Conservation (phyloP, 2,888 invertebrate species). For the Torymus tubicola region DNA sequence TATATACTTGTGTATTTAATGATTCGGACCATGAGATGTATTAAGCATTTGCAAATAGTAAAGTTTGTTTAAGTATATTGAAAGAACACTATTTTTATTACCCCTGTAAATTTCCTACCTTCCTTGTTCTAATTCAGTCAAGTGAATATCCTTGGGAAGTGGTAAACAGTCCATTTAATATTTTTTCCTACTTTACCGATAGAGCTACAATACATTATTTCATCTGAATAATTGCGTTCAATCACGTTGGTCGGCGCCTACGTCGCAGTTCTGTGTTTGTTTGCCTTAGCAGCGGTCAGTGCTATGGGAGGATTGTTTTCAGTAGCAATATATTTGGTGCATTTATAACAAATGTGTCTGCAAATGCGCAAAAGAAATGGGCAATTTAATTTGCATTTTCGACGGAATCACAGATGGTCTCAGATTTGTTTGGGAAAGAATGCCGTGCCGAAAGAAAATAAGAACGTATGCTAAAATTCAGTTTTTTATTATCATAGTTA, state of each 20-base stretch:
- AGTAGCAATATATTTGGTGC: conserved; percentile 13
- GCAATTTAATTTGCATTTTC: not conserved
- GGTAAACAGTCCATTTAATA: too few relatives aligned
- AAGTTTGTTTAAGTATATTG: conserved; percentile 56
- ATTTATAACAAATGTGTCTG: conserved; percentile 43
- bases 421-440: conserved; percentile 6
- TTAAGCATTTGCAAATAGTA: conserved; percentile 53
- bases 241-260: conserved; percentile 40
- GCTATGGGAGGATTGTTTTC: conserved; percentile 39
- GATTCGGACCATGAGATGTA: conserved; percentile 58
- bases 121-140: too few relatives aligned
- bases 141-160: too few relatives aligned
- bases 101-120: not conserved
- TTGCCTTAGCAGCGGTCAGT: conserved; percentile 58
- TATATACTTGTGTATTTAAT: conserved; percentile 54
- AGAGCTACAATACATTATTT: not conserved
- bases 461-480: conserved; percentile 26
- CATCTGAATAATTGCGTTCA: conserved; percentile 1
- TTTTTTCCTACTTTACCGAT: conserved; percentile 42
- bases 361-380: conserved; percentile 34
- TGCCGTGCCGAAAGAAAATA: conserved; percentile 32
- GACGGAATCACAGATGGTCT: too few relatives aligned
- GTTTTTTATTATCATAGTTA: too few relatives aligned
- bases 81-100: conserved; percentile 26
- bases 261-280: conserved; percentile 48